Evolutionary conservation across 2,113 vertebrate species (phyloP), one percentile per base, ranked within the genome.

Genomic region (Zapornia atra): DNA sequence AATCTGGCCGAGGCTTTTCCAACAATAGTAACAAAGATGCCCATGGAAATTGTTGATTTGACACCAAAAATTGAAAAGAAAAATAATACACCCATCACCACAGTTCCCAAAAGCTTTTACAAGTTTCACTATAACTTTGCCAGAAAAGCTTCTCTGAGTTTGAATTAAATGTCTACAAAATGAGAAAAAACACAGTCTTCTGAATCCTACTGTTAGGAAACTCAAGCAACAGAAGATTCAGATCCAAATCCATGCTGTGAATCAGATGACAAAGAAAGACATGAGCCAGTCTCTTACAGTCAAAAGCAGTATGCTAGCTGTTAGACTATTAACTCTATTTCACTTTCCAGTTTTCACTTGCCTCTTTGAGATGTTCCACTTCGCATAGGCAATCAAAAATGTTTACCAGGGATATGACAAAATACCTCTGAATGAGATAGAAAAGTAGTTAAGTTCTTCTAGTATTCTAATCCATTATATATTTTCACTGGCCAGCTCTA

Each of bases 201-300:
- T 63, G 51, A 84, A 38, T 69, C 8, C 38, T 72, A 26, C 65
- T 59, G 31, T 91, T 29, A 75, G 25, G 22, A 89, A 75, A 89
- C 6, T 73, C 51, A 90, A 79, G 36, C 42, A 51, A 65, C n/a
- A 87, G 42, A 91, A 86, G 16, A 71, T 10, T 36, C 15, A 85
- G n/a, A 48, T 51, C 48, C 84, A 91, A 93, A 85, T 34, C 19
- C 48, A 64, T 29, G 33, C 83, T 81, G 54, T 91, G 65, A 95
- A 78, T 84, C 64, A 81, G 72, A 77, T 73, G 57, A 86, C 75
- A 95, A 69, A 66, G 16, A 76, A 61, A 90, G 48, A 53, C 50
- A 71, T 0, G 0, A 87, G 48, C 34, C 36, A 76, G 48, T 21
- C 34, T 78, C 54, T 75, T 24, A n/a, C 26, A 19, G 15, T 34